A percentile compares a stretch with the other conserved stretches of the same genome.
Evolutionary conservation across 2,797 vertebrate genomes (phyloP).

Genomic region (Scomberomorus guttatus): DNA sequence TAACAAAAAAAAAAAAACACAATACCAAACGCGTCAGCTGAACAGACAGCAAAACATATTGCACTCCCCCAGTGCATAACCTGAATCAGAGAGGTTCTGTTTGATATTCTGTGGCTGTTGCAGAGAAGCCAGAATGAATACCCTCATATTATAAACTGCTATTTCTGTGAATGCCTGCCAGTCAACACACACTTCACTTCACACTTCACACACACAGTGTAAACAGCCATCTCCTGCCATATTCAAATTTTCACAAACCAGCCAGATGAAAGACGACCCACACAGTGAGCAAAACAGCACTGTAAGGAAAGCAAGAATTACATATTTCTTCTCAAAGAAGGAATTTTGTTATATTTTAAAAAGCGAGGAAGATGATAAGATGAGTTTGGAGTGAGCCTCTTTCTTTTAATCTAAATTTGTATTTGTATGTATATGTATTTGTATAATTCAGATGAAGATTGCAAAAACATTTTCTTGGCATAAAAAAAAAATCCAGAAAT

Average conservation of each 20-base stretch:
- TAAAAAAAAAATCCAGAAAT: constrained; percentile 10
- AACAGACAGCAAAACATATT: constrained; percentile 30
- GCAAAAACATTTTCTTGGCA: constrained; percentile 1
- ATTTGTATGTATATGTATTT: too few species aligned
- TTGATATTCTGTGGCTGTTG: constrained; percentile 56
- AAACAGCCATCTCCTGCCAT: constrained; percentile 37
- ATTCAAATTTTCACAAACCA: constrained; percentile 30
- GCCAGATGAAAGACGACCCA: constrained; percentile 25
- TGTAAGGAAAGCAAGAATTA: background rate
- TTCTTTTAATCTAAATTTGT: background rate
- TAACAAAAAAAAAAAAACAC: constrained; percentile 1
- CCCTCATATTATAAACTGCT: constrained; percentile 47
- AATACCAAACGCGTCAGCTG: constrained; percentile 11
- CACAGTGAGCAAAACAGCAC: background rate
- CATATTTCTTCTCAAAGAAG: constrained; percentile 12
- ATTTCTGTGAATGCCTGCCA: constrained; percentile 48
- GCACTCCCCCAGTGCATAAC: constrained; percentile 13
- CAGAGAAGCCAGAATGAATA: constrained; percentile 46
- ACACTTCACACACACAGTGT: constrained; percentile 11
- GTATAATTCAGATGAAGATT: constrained; percentile 6
- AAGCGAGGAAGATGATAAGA: background rate
- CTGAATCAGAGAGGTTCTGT: constrained; percentile 31
- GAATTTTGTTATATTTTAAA: too few species aligned
- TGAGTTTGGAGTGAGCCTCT: background rate
- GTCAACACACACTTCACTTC: constrained; percentile 32